These are phyloP conservation scores for Ophioninae sp. DNA, from an alignment of 2,888 invertebrate species.

Conservation along the genomic window DNA sequence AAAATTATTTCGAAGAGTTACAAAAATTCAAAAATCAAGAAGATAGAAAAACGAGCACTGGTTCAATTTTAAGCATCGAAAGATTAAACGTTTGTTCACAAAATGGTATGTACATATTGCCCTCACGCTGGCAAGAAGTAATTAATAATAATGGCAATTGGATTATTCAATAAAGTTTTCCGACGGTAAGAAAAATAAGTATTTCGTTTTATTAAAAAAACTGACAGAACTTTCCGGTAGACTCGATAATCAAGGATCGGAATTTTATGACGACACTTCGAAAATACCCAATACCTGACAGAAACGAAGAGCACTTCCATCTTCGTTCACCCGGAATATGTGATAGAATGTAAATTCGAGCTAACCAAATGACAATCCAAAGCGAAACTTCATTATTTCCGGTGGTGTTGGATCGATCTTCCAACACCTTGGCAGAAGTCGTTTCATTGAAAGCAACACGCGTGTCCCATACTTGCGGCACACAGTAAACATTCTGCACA, in stretches of 20 bases:
- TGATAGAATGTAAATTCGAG: neutral
- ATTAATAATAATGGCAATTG: too few relatives aligned
- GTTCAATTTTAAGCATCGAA: too few relatives aligned
- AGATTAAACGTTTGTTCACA: too few relatives aligned
- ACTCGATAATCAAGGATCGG: neutral
- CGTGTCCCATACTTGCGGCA: conserved; percentile 28
- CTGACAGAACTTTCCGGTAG: neutral
- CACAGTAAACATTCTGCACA: neutral
- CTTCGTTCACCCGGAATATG: neutral
- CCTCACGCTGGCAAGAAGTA: too few relatives aligned
- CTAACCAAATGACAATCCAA: conserved; percentile 10
- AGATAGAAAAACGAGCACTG: too few relatives aligned
- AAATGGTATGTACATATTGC: too few relatives aligned
- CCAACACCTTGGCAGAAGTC: conserved; percentile 46
- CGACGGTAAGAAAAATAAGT: too few relatives aligned
- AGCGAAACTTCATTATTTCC: conserved; percentile 36
- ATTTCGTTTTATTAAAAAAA: neutral
- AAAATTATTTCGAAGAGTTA: too few relatives aligned
- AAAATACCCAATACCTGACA: neutral
- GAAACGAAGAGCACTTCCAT: neutral
- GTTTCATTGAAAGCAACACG: conserved; percentile 27
- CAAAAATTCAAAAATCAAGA: too few relatives aligned
- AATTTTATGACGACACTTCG: neutral
- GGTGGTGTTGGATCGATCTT: conserved; percentile 45
- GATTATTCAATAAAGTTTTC: too few relatives aligned